These are phyloP conservation scores for Halcyon senegalensis DNA, from an alignment of 2,113 vertebrate species.

Conservation along the genomic window DNA sequence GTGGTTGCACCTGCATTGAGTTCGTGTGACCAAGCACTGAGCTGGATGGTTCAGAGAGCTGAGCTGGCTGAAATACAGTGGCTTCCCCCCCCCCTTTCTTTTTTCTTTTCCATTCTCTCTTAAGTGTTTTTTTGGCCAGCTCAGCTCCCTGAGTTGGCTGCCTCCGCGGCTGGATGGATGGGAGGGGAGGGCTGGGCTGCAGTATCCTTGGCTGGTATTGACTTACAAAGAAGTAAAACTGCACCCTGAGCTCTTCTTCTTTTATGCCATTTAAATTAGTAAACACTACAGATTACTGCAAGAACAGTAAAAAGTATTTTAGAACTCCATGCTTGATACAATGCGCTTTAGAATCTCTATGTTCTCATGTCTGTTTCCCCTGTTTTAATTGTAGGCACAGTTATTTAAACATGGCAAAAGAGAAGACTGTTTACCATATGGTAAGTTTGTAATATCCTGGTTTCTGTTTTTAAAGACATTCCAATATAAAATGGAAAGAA, in stretches of 20 bases:
- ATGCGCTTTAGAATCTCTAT: not conserved
- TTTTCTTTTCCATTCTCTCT: not conserved
- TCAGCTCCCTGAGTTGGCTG: not conserved
- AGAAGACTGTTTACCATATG: constrained; percentile 91
- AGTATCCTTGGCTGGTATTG: not conserved
- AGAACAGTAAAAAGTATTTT: not conserved
- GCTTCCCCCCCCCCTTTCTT: too few relatives aligned
- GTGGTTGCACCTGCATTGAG: not conserved
- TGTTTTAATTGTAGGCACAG: constrained; percentile 80
- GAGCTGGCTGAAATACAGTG: not conserved
- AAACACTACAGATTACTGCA: not conserved
- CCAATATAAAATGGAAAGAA: not conserved
- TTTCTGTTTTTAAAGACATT: not conserved
- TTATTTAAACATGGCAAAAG: constrained; percentile 96
- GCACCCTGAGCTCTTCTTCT: not conserved
- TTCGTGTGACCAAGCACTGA: not conserved
- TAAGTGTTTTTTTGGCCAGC: not conserved
- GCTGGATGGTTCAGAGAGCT: not conserved
- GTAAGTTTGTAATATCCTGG: constrained; percentile 72
- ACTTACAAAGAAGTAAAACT: not conserved
- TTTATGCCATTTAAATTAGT: not conserved
- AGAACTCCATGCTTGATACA: not conserved
- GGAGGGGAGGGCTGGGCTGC: not conserved
- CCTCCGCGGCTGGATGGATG: not conserved
- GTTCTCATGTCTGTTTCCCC: not conserved